phyloP scores from a whole-genome alignment of 2,797 vertebrate genomes.

The Bradypodion ventrale region DNA sequence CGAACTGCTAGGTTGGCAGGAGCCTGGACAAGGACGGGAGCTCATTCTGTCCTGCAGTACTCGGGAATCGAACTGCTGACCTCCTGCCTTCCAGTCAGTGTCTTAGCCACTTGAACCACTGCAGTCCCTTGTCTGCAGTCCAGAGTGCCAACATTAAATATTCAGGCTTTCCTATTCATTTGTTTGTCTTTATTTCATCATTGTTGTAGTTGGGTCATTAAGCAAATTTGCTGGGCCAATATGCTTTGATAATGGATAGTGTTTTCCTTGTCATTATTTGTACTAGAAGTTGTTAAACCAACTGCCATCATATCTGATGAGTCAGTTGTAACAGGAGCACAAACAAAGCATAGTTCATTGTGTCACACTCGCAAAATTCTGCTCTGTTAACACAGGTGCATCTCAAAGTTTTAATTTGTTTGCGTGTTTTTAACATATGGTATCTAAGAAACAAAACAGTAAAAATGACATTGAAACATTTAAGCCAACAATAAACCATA shows the following conservation, averaged over 20 bases:
- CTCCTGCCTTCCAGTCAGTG: too few species aligned
- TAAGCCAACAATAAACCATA: neutral
- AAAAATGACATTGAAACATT: neutral
- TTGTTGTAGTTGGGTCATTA: neutral
- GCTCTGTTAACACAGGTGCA: neutral
- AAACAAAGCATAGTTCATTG: constrained; percentile 7
- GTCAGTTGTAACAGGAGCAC: constrained; percentile 7
- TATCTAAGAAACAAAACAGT: neutral
- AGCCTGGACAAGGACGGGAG: too few species aligned
- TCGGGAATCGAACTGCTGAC: too few species aligned
- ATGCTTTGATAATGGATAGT: constrained; percentile 18
- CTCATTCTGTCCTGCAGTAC: too few species aligned
- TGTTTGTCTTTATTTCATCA: constrained; percentile 7
- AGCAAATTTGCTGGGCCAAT: constrained; percentile 22
- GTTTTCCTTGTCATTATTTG: neutral
- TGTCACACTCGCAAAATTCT: neutral
- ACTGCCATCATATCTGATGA: constrained; percentile 5
- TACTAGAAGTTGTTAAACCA: constrained; percentile 12
- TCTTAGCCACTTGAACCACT: too few species aligned
- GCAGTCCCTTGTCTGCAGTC: too few species aligned
- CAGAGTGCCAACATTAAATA: neutral
- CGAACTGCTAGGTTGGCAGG: too few species aligned
- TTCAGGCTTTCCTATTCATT: neutral
- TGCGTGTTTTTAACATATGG: too few species aligned
- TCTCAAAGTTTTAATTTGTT: too few species aligned